phyloP scores from a whole-genome alignment of 2,797 vertebrate species.

The Semaprochilodus insignis region DNA sequence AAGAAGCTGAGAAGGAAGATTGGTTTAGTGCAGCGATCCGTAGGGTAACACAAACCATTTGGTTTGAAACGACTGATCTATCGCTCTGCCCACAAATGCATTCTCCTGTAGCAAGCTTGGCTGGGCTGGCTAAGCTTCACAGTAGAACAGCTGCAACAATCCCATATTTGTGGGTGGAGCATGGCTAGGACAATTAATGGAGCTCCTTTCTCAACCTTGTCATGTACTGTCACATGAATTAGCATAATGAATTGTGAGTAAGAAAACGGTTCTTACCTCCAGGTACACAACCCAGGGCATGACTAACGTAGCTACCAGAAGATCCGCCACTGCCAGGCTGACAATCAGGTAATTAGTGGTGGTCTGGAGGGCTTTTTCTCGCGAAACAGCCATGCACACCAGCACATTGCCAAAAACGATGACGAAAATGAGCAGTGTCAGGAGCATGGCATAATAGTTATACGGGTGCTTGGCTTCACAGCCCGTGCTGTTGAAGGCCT shows the following conservation, averaged over 20 bases:
- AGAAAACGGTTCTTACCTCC: constrained; percentile 79
- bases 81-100: background rate
- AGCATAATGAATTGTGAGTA: background rate
- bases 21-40: background rate
- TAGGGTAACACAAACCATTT: background rate
- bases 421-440: constrained; percentile 95
- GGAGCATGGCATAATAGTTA: constrained; percentile 97
- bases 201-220: background rate
- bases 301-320: constrained; percentile 93
- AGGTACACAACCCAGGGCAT: constrained; percentile 99
- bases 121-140: no score
- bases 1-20: constrained; percentile 5
- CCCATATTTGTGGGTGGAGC: background rate
- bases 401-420: constrained; percentile 97
- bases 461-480: constrained; percentile 83
- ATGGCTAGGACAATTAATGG: background rate
- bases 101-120: background rate
- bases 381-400: constrained; percentile 96
- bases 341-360: constrained; percentile 99
- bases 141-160: no score
- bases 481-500: constrained; percentile 82
- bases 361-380: constrained; percentile 95
- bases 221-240: background rate
- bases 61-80: background rate
- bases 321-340: constrained; percentile 95